These are phyloP conservation scores for Sialia sialis DNA, from an alignment of 2,113 vertebrate species.

Conservation along the genomic window DNA sequence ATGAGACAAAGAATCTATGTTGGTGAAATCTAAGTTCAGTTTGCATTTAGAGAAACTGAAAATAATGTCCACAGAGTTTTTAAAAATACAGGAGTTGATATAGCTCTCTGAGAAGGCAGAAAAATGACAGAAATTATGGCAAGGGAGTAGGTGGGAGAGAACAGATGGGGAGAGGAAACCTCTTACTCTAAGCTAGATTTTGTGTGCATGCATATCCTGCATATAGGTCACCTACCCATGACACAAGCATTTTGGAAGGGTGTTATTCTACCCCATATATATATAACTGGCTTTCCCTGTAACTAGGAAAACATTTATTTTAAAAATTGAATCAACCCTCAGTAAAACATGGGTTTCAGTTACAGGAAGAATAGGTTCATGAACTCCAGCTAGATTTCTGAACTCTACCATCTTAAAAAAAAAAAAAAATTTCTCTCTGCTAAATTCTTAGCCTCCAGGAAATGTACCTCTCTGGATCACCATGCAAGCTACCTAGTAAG, in stretches of 20 bases:
- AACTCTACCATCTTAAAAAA: conserved; percentile 35
- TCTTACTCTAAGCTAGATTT: not conserved
- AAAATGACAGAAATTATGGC: not conserved
- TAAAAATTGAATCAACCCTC: conserved; percentile 60
- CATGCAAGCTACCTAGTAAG: not conserved
- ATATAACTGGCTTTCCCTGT: not conserved
- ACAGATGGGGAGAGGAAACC: not conserved
- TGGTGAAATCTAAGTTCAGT: not conserved
- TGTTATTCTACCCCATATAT: conserved; percentile 48
- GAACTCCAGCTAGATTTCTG: conserved; percentile 47
- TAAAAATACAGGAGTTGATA: not conserved
- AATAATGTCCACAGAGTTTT: not conserved
- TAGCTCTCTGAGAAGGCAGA: not conserved
- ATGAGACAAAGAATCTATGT: not conserved
- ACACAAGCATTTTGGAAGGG: conserved; percentile 17
- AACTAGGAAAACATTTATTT: conserved; percentile 60
- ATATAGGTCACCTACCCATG: conserved; percentile 20
- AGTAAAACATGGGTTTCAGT: conserved; percentile 56
- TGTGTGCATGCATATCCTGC: not conserved
- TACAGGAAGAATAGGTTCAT: conserved; percentile 63
- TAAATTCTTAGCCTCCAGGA: not conserved
- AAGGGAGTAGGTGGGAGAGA: not conserved
- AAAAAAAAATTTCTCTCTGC: not conserved
- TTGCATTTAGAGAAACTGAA: not conserved
- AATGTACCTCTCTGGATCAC: not conserved